Evolutionary conservation across 64 coral and sea anemone species (phyloP), one percentile per base, ranked within the genome.

Genomic region (Porites lutea): DNA sequence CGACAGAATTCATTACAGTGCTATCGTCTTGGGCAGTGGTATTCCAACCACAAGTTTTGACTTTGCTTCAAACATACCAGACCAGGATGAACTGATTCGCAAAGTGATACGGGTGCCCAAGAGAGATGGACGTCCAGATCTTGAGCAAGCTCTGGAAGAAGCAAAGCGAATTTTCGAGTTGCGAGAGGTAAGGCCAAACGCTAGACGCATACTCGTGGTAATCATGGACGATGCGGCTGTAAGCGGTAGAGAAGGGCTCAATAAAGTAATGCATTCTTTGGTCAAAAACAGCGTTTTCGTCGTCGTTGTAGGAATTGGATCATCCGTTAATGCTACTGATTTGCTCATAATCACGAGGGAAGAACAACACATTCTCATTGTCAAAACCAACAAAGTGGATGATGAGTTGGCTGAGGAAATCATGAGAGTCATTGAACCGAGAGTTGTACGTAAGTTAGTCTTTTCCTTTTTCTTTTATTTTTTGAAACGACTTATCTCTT

Each of bases 191-290:
- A 66, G 82, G 19, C 58, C 88, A 45, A 87, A 91, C 53, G 92
- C 83, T 4, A 88, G 93, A 48, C 77, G 86, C 16, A 77, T 97
- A 19, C 75, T 97, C 13, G 95, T 97, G 3, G 77, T 97, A 13
- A 94, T 97, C 27, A 88, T 93, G 43, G 95, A 97, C 71, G 91
- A 91, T 12, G 59, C 66, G 16, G 88, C 92, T 15, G 88, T 69
- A 48, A 85, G 84, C 63, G 71, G 89, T 20, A 11, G 22, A 6
- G 72, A 68, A 18, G 78, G 57, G 0, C 61, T 88, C 21, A 88
- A 82, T 20, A 82, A 52, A 50, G 95, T 67, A 65, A 88, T 85
- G 18, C 83, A 87, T 20, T 55, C 22, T 5, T 79, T 97, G 52
- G 88, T 91, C 12, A 75, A 91, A 4, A 75, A 65, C 45, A 77